Percentiles rank a stretch among this genome's conserved stretches.
Evolutionary conservation across 2,888 invertebrate species (phyloP).

Genomic region (Melipona beecheii): DNA sequence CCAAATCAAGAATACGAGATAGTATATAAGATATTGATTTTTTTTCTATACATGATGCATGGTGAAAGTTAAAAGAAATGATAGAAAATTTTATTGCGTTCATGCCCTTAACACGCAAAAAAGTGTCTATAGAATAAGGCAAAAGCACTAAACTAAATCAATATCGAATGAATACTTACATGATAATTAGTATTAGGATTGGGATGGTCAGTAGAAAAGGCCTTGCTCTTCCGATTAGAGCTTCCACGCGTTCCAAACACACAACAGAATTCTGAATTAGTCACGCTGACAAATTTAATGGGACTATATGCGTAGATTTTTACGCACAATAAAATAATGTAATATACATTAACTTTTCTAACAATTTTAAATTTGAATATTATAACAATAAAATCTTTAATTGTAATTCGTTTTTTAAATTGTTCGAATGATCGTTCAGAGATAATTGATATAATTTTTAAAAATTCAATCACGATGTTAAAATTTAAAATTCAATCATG

Average conservation of each 20-base stretch:
- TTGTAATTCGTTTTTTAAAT: neutral
- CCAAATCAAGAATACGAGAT: conserved; percentile 54
- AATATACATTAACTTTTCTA: conserved; percentile 10
- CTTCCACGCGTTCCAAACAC: conserved; percentile 83
- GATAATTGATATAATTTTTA: neutral
- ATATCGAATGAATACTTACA: conserved; percentile 82
- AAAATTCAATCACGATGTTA: neutral
- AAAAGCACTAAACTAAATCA: conserved; percentile 81
- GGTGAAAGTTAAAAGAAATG: conserved; percentile 61
- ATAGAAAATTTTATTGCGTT: conserved; percentile 33
- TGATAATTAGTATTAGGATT: conserved; percentile 83
- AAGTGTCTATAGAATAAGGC: conserved; percentile 62
- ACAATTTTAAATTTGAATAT: neutral
- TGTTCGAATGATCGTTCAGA: neutral
- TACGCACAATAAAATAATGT: conserved; percentile 59
- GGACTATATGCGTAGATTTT: conserved; percentile 55
- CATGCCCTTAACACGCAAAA: conserved; percentile 42
- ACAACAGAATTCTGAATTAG: conserved; percentile 83
- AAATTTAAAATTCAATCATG: neutral
- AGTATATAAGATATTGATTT: conserved; percentile 64
- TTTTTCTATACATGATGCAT: conserved; percentile 65
- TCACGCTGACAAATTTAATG: conserved; percentile 80
- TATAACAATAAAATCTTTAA: no score
- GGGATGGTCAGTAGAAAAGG: conserved; percentile 83
- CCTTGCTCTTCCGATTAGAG: conserved; percentile 83